phyloP scores from a whole-genome alignment of 2,888 invertebrate genomes.

The Pogonocherus hispidulus region DNA sequence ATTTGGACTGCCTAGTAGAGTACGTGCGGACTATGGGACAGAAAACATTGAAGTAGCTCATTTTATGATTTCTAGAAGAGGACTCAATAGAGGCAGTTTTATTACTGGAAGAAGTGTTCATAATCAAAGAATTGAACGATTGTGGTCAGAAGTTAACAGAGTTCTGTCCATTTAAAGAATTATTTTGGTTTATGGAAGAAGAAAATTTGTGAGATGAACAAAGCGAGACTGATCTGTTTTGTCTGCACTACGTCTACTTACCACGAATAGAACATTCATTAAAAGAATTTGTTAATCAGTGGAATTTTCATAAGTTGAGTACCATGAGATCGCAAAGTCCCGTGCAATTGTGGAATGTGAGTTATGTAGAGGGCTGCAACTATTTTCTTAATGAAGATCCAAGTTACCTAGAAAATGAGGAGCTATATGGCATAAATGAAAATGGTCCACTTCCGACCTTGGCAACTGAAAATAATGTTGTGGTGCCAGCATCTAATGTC shows the following conservation, averaged over 20 bases:
- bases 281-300: slow-evolving; percentile 36
- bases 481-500: slow-evolving; percentile 19
- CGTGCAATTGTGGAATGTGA: slow-evolving; percentile 36
- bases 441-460: slow-evolving; percentile 26
- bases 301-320: slow-evolving; percentile 38
- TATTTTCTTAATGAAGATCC: slow-evolving; percentile 15
- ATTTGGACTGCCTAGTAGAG: slow-evolving; percentile 40
- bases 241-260: slow-evolving; percentile 30
- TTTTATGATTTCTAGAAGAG: slow-evolving; percentile 34
- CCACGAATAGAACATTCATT: slow-evolving; percentile 32
- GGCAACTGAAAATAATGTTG: slow-evolving; percentile 30
- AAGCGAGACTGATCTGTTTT: slow-evolving; percentile 37
- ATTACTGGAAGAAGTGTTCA: slow-evolving; percentile 40
- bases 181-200: slow-evolving; percentile 37
- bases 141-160: slow-evolving; percentile 41
- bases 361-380: slow-evolving; percentile 8
- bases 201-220: slow-evolving; percentile 30
- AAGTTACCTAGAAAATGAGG: slow-evolving; percentile 24
- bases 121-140: slow-evolving; percentile 24
- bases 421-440: slow-evolving; percentile 33
- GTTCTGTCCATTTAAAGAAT: slow-evolving; percentile 31
- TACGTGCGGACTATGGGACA: slow-evolving; percentile 36
- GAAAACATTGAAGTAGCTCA: slow-evolving; percentile 41
- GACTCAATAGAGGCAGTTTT: slow-evolving; percentile 38
- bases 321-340: slow-evolving; percentile 32